Base-by-base conservation (phyloP, 2,113 vertebrate species). In the Anhinga rufa region DNA sequence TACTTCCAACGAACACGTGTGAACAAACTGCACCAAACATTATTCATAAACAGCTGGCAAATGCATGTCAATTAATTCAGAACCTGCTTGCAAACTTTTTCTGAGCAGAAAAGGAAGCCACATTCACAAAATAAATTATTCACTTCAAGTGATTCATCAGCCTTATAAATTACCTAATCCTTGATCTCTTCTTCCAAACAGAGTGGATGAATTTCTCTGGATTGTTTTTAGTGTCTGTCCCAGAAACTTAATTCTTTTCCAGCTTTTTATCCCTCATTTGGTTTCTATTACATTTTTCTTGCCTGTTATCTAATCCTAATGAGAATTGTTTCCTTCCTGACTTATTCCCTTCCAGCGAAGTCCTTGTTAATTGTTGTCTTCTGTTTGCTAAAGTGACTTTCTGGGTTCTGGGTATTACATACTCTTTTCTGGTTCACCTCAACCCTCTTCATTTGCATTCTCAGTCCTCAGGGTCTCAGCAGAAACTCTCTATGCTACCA, bases 371-470 rank as follows among this genome's bases (percentile, higher is more conserved):
- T 91, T 80, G 34, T n/a, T 80, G 57, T 76, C 90, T 85, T 58
- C 42, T 40, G 34, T 69, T 92, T 38, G 61, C 64, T 88, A n/a
- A 55, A 46, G 85, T 81, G 60, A 22, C 58, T 77, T 76, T 93
- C 48, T 58, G 69, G 14, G 18, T 71, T 36, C 71, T 70, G 79
- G 46, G 24, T 84, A 65, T 42, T 89, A 17, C 60, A 10, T 17
- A 46, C 10, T 36, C 75, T 16, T 26, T 8, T 3, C 77, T 93
- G 96, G 61, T 55, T 94, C 93, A 87, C 93, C 88, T 96, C 80
- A 91, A 24, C 36, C 72, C 72, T 93, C 91, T 58, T 87, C 36
- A 94, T 96, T 91, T 93, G 80, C 80, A 84, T 90, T 64, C 71
- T 49, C 3, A 49, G 29, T 40, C 88, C 80, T 84, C 80, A 28